Conservation (phyloP, 2,888 invertebrate species). For the Xestoiulus laeticollis region DNA sequence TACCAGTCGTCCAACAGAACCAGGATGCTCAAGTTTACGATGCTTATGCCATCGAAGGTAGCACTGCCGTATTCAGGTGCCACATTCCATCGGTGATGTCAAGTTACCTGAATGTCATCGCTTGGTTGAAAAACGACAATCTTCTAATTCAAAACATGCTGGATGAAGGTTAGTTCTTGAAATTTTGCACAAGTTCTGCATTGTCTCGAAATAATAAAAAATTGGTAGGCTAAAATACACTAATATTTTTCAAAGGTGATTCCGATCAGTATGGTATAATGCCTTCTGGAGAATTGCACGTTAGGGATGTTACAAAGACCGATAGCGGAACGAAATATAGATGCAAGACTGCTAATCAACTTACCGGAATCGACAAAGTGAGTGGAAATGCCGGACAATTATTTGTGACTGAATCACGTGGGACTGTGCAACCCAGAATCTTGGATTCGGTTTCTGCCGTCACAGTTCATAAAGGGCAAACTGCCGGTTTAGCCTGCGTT, state of each 20-base stretch:
- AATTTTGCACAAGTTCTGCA: background rate
- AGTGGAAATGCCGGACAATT: conserved; percentile 52
- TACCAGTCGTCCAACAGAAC: conserved; percentile 48
- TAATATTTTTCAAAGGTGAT: conserved; percentile 23
- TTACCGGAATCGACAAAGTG: conserved; percentile 42
- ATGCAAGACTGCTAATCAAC: conserved; percentile 46
- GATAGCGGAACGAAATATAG: conserved; percentile 47
- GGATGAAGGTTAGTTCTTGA: background rate
- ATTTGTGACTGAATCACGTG: conserved; percentile 52
- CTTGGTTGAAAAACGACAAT: conserved; percentile 54
- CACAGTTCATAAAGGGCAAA: background rate
- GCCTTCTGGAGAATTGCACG: conserved; percentile 52
- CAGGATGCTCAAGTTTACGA: conserved; percentile 52
- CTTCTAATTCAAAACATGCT: conserved; percentile 47
- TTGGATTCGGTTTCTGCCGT: conserved; percentile 25
- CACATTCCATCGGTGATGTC: conserved; percentile 51
- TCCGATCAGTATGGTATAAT: conserved; percentile 50
- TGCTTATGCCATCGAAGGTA: conserved; percentile 51
- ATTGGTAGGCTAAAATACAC: background rate
- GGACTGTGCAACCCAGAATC: conserved; percentile 44
- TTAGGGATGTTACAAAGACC: conserved; percentile 10
- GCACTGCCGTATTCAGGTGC: conserved; percentile 51
- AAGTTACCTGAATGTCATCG: conserved; percentile 32
- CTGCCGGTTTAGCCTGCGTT: conserved; percentile 51
- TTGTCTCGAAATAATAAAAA: no score